Percentiles rank a stretch among this genome's conserved stretches.
These are phyloP conservation scores for Pardalotus punctatus DNA, from an alignment of 2,113 vertebrate species.

Conservation along the genomic window DNA sequence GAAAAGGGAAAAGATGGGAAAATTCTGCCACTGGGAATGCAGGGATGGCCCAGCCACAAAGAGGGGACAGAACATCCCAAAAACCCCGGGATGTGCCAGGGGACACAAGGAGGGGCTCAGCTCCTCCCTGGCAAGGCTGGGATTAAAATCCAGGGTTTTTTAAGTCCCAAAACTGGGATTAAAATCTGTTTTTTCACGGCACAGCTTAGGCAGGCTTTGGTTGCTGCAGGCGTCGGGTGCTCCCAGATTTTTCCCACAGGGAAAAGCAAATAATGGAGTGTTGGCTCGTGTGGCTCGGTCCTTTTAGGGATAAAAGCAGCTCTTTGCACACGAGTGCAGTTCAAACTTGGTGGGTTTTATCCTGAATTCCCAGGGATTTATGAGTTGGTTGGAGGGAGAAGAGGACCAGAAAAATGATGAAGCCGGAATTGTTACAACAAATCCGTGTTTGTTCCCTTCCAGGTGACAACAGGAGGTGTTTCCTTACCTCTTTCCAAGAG, in stretches of 20 bases:
- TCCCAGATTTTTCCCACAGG: not conserved
- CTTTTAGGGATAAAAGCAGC: not conserved
- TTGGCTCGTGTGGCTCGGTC: rapidly evolving
- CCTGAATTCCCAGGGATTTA: too few species aligned
- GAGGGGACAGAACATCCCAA: not conserved
- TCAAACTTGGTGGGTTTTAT: too few species aligned
- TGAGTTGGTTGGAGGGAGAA: too few species aligned
- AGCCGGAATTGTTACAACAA: too few species aligned
- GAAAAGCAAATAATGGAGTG: rapidly evolving
- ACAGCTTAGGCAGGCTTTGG: not conserved
- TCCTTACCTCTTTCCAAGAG: too few species aligned
- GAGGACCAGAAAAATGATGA: too few species aligned
- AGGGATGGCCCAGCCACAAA: not conserved
- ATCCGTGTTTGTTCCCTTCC: too few species aligned
- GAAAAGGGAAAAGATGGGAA: not conserved
- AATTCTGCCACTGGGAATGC: not conserved
- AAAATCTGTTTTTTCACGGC: not conserved
- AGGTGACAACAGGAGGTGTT: too few species aligned
- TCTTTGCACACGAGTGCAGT: not conserved
- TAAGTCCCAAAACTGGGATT: too few species aligned
- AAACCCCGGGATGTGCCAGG: rapidly evolving
- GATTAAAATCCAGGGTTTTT: not conserved
- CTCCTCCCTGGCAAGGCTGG: not conserved
- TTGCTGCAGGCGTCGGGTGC: not conserved
- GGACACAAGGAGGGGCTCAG: not conserved